Evolutionary conservation across 2,888 invertebrate species (phyloP).

Genomic region (Leptarthrus brevirostris): DNA sequence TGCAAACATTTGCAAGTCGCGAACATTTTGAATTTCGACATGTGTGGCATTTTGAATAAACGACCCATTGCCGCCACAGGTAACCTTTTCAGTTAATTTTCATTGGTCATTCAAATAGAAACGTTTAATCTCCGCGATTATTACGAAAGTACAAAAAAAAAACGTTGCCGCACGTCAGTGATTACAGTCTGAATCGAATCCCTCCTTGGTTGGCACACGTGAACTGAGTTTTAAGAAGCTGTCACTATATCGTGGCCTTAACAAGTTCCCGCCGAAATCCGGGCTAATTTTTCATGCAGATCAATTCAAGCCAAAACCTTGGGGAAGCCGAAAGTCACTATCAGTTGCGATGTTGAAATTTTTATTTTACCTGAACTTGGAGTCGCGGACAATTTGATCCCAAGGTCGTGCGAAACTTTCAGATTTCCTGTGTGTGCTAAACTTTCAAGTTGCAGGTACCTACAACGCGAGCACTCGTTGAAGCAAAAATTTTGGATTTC

Average conservation of each 20-base stretch:
- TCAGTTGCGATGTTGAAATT: neutral
- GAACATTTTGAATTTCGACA: no score
- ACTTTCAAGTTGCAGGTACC: no score
- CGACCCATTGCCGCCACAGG: no score
- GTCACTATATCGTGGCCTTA: neutral
- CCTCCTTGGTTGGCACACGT: neutral
- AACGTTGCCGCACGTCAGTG: no score
- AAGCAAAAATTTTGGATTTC: neutral
- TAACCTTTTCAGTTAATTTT: no score
- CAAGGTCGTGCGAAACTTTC: constrained; percentile 34
- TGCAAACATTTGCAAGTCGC: no score
- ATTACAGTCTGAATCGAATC: no score
- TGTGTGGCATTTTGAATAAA: no score
- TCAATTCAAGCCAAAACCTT: constrained; percentile 9
- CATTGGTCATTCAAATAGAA: no score
- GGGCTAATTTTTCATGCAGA: constrained; percentile 13
- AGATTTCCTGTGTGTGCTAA: neutral
- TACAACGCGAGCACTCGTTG: no score
- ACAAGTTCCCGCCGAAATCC: constrained; percentile 3
- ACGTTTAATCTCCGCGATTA: no score
- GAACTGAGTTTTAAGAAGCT: neutral
- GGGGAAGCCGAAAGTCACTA: neutral
- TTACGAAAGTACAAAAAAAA: no score
- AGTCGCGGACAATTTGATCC: constrained; percentile 6
- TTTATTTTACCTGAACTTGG: constrained; percentile 1